A percentile compares a stretch with the other conserved stretches of the same genome.
Conservation (phyloP, 2,113 vertebrate genomes). For the Phrynosoma blainvillii region DNA sequence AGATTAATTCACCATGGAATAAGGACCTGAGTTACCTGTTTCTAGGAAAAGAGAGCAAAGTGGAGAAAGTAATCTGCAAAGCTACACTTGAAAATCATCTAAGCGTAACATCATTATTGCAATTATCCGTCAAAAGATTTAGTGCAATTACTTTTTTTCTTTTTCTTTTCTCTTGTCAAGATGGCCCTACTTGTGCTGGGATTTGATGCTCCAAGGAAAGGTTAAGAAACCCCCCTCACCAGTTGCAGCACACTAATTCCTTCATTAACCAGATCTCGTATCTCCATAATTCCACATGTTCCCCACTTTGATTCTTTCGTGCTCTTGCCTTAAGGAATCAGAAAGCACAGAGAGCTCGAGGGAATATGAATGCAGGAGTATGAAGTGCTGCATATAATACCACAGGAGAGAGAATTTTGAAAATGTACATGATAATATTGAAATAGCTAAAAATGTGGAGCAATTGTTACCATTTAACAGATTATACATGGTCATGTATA, state of each 20-base stretch:
- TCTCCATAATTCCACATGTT: slow-evolving; percentile 33
- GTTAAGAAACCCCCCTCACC: slow-evolving; percentile 37
- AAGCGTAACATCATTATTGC: slow-evolving; percentile 71
- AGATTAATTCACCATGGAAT: slow-evolving; percentile 15
- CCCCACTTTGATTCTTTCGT: slow-evolving; percentile 30
- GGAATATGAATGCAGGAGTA: slow-evolving; percentile 28
- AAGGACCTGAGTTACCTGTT: slow-evolving; percentile 37
- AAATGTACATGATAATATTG: slow-evolving; percentile 48
- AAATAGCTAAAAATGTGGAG: slow-evolving; percentile 58
- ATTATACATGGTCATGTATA: slow-evolving; percentile 37
- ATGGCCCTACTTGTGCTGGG: slow-evolving; percentile 61
- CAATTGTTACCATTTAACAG: slow-evolving; percentile 33
- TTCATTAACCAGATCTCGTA: slow-evolving; percentile 55
- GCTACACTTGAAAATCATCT: slow-evolving; percentile 69
- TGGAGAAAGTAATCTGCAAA: slow-evolving; percentile 71
- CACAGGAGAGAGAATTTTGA: slow-evolving; percentile 19
- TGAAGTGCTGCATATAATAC: slow-evolving; percentile 1
- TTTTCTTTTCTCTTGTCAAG: slow-evolving; percentile 64
- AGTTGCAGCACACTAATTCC: slow-evolving; percentile 54
- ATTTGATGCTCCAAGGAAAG: slow-evolving; percentile 62
- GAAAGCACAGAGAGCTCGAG: slow-evolving; percentile 43
- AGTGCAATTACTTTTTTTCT: slow-evolving; percentile 72
- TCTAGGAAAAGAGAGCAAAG: slow-evolving; percentile 52
- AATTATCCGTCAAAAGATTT: slow-evolving; percentile 76
- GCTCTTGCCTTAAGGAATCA: not conserved